Evolutionary conservation across 2,888 invertebrate genomes (phyloP).

Genomic region (Pandemis corylana): DNA sequence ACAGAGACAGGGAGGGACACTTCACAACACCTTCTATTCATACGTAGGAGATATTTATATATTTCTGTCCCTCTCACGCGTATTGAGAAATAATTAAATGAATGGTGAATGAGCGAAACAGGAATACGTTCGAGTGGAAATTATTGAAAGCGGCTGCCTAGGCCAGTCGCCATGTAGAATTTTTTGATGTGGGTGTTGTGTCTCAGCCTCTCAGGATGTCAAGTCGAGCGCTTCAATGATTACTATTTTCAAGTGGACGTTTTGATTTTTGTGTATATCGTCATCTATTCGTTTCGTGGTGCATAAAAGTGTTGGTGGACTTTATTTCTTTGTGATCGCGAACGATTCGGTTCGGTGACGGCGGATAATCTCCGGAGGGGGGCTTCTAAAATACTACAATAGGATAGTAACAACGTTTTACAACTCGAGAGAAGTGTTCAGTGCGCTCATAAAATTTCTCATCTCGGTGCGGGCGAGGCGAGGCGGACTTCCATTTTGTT

Average conservation of each 20-base stretch:
- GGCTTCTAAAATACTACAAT: constrained; percentile 84
- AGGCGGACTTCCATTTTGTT: constrained; percentile 83
- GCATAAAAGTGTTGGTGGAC: constrained; percentile 61
- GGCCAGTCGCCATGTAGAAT: constrained; percentile 81
- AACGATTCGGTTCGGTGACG: constrained; percentile 71
- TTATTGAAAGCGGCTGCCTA: constrained; percentile 79
- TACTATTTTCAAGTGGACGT: constrained; percentile 81
- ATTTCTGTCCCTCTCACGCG: constrained; percentile 72
- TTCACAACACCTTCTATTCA: constrained; percentile 83
- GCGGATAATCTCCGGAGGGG: constrained; percentile 81
- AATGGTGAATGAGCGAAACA: constrained; percentile 82
- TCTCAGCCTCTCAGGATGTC: constrained; percentile 80
- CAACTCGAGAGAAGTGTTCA: constrained; percentile 72
- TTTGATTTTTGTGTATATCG: constrained; percentile 71
- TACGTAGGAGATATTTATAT: constrained; percentile 81
- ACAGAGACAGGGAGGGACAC: constrained; percentile 70
- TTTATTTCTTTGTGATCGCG: constrained; percentile 70
- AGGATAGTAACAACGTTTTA: constrained; percentile 84
- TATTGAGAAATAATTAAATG: constrained; percentile 82
- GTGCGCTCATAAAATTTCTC: constrained; percentile 77
- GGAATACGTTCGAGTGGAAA: constrained; percentile 82
- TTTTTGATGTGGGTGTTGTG: constrained; percentile 84
- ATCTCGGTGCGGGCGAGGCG: constrained; percentile 75
- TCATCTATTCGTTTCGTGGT: constrained; percentile 62
- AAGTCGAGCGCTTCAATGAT: constrained; percentile 84